Evolutionary conservation across 2,888 invertebrate species (phyloP), one percentile per base, ranked within the genome.

Genomic region (Pogonocherus hispidulus): DNA sequence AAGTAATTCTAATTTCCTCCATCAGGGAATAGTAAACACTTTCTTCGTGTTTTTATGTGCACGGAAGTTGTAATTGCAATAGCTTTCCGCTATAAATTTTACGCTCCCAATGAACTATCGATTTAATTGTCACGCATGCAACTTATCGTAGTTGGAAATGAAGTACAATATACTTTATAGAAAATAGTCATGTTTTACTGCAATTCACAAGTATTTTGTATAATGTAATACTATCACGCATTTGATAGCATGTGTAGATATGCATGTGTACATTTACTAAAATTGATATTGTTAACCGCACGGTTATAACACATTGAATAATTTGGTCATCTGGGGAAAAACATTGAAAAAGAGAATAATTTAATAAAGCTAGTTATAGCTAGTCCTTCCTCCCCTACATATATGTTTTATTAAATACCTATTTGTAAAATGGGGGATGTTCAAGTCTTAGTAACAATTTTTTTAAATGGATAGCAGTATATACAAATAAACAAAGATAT

Each of bases 41-140:
- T n/a, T n/a, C 32, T 8, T 27, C 14, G 16, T 27, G 27, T 27
- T 32, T 27, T 32, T 54, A 19, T 35, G 32, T 54, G 18, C 14
- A 32, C 52, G 52, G 52, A 54, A 54, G 32, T 14, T 54, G 32
- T 16, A 54, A 18, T 18, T 59, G 59, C 22, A 46, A 59, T 18
- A 23, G 59, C 8, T 35, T 35, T 54, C 63, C 44, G 46, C 52
- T 14, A 63, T 63, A 63, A 63, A 63, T 54, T 56, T 37, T 64
- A 35, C 47, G 37, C 35, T 56, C 35, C 47, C 19, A 44, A 47
- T 56, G 37, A 56, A 64, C 18, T 56, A 64, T 64, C 55, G 55
- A 64, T 55, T 64, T 23, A 62, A 51, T 62, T 51, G 51, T 62
- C 49, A 49, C 51, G 62, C 49, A 62, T 47, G 35, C 35, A 19